phyloP scores from a whole-genome alignment of 2,113 vertebrate genomes.

The Gnathonemus echidnorhynchus region DNA sequence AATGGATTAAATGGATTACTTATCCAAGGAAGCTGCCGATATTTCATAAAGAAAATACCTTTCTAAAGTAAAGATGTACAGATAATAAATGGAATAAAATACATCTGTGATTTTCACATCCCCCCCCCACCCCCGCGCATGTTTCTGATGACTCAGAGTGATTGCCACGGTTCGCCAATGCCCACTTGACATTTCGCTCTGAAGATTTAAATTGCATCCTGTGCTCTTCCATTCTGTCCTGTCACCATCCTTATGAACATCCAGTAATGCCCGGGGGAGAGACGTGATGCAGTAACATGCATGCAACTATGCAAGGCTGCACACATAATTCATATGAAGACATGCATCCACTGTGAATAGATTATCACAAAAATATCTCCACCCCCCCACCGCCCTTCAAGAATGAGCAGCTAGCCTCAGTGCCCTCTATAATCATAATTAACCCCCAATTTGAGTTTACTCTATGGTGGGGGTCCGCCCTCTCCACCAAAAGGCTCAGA shows the following conservation, averaged over 20 bases:
- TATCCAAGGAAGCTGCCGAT: not conserved
- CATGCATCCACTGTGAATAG: not conserved
- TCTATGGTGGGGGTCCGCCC: not conserved
- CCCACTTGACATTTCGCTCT: not conserved
- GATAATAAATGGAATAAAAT: not conserved
- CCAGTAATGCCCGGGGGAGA: not conserved
- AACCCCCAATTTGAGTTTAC: not conserved
- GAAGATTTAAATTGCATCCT: not conserved
- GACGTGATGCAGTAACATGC: not conserved
- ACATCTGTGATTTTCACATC: not conserved
- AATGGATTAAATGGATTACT: not conserved
- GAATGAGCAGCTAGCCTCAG: not conserved
- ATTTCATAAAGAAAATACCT: not conserved
- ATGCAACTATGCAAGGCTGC: not conserved
- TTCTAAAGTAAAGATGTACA: not conserved
- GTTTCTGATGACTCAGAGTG: not conserved
- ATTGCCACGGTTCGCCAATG: not conserved
- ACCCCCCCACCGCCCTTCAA: not conserved
- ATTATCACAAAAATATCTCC: not conserved
- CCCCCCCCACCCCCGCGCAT: no score
- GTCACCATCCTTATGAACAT: not conserved
- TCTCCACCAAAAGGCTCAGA: not conserved
- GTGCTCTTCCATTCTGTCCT: not conserved
- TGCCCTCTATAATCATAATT: not conserved
- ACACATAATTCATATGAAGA: not conserved